Evolutionary conservation across 2,888 invertebrate genomes (phyloP).

Genomic region (Odontomyia ornata): DNA sequence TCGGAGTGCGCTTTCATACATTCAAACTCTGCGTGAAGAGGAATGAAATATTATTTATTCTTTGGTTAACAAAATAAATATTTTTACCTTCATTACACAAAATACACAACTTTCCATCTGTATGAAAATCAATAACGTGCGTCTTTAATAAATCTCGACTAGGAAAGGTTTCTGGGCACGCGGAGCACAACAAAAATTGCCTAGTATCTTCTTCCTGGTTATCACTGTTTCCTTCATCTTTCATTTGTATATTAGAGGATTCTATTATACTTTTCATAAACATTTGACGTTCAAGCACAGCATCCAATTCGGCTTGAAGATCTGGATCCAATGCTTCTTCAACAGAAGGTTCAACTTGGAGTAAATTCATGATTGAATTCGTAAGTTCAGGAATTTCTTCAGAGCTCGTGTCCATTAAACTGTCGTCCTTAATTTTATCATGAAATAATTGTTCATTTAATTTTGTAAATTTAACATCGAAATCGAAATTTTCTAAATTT

Average conservation of each 20-base stretch:
- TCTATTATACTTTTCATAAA: neutral
- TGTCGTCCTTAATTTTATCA: neutral
- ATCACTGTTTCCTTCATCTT: neutral
- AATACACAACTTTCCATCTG: constrained; percentile 23
- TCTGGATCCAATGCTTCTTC: neutral
- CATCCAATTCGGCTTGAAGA: constrained; percentile 24
- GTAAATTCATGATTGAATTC: neutral
- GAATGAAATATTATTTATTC: neutral
- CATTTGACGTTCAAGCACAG: neutral
- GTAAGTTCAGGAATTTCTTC: neutral
- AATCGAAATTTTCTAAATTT: constrained; percentile 30
- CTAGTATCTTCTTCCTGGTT: neutral
- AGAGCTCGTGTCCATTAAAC: neutral
- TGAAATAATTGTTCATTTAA: neutral
- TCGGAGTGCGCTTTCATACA: constrained; percentile 19
- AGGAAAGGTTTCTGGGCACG: constrained; percentile 18
- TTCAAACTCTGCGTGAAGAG: constrained; percentile 8
- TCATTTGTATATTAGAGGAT: neutral
- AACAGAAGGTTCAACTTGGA: constrained; percentile 5
- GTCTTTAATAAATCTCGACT: neutral
- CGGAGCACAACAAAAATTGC: constrained; percentile 14
- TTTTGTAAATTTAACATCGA: neutral
- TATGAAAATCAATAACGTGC: constrained; percentile 36
- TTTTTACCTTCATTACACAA: constrained; percentile 27
- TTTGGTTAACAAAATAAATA: neutral